These are phyloP conservation scores for Penaeus japonicus DNA, from an alignment of 1,140 invertebrate species.

Conservation along the genomic window DNA sequence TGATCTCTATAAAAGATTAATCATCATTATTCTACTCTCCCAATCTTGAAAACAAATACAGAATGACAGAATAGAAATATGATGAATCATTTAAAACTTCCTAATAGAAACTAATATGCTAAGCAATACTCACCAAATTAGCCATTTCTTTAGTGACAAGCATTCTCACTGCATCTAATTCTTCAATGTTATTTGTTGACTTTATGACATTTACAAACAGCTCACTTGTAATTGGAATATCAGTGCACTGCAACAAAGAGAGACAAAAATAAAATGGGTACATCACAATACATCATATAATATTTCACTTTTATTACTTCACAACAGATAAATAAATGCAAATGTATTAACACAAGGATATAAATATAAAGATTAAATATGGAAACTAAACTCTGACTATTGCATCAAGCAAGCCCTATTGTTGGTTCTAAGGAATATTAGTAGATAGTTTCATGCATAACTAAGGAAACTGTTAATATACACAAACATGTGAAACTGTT, in stretches of 20 bases:
- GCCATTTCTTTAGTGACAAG: slow-evolving; percentile 82
- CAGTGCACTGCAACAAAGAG: slow-evolving; percentile 75
- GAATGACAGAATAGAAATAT: not conserved
- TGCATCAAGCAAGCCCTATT: not conserved
- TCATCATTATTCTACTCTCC: too few species aligned
- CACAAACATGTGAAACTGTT: not conserved
- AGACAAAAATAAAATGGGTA: not conserved
- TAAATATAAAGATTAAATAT: not conserved
- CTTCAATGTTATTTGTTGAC: slow-evolving; percentile 79
- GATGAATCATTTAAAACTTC: not conserved
- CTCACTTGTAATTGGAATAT: slow-evolving; percentile 79
- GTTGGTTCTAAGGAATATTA: too few species aligned
- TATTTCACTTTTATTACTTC: not conserved
- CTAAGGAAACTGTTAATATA: too few species aligned
- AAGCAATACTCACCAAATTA: slow-evolving; percentile 69
- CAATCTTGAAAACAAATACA: slow-evolving; percentile 26
- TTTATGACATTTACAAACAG: slow-evolving; percentile 83
- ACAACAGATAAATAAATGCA: not conserved
- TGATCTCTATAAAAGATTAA: slow-evolving; percentile 70
- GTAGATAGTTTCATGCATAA: too few species aligned
- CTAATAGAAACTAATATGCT: not conserved
- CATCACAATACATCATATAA: not conserved
- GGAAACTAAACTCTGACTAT: not conserved
- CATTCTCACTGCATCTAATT: slow-evolving; percentile 80
- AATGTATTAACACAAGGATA: not conserved